Evolutionary conservation across 2,888 invertebrate species (phyloP), one percentile per base, ranked within the genome.

Genomic region (Corbicula japonica): DNA sequence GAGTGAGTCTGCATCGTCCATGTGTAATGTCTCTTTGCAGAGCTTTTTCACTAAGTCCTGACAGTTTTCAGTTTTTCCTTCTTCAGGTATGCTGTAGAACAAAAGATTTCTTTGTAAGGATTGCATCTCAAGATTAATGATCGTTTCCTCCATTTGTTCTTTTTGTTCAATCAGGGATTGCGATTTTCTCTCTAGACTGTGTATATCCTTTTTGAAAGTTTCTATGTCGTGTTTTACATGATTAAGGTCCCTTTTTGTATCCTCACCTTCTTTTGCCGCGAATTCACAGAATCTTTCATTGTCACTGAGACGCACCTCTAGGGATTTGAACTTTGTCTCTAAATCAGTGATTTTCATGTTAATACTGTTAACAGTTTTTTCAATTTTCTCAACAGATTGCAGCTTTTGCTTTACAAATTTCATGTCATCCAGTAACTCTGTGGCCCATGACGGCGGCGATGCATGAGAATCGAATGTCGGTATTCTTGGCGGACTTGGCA

Each of bases 351-450:
- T 41, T 56, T 73, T 73, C 1, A 38, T 38, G 21, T 30, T 58
- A 21, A 73, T 66, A 23, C 32, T 35, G 30, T 65, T 73, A n/a
- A 73, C 50, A n/a, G 66, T 58, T 44, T 73, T 65, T 46, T 73
- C 66, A 1, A 73, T 65, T n/a, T 56, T 65, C 26, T 73, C 65
- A 58, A 66, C 65, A 48, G 35, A 58, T 23, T 66, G 35, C 6
- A 73, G 8, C 35, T 60, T 65, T 18, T 28, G 18, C 38, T 58
- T 65, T 18, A 73, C 60, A 26, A n/a, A 23, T 48, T 73, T 65
- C 15, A 73, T 65, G 34, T 73, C 66, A 0, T 73, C 73, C 23
- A 73, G 38, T 15, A 73, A 15, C 18, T 48, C 56, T 6, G 50
- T 35, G 21, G 66, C 73, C 73, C 73, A 73, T 56, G 63, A 46